A percentile compares a stretch with the other conserved stretches of the same genome.
Conservation (phyloP, 1,140 invertebrate genomes). For the Micrasema minimum region DNA sequence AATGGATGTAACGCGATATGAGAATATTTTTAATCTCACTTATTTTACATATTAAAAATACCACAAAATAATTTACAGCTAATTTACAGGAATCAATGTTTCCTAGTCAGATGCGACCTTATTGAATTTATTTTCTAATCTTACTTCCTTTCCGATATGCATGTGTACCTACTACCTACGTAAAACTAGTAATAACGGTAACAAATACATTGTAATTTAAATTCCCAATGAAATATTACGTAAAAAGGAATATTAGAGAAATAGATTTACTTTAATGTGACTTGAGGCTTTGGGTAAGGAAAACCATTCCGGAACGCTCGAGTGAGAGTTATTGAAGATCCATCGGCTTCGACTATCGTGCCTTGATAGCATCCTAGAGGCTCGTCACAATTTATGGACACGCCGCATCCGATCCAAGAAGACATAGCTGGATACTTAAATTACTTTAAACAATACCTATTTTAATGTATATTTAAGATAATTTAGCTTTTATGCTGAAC, state of each 20-base stretch:
- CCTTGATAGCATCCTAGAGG: constrained; percentile 80
- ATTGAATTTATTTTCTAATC: too few species aligned
- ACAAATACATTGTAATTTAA: not conserved
- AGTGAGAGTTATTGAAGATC: constrained; percentile 76
- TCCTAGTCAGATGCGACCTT: too few species aligned
- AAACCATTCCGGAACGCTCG: constrained; percentile 86
- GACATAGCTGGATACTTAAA: constrained; percentile 24
- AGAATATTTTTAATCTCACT: too few species aligned
- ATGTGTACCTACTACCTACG: too few species aligned
- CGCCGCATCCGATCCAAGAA: constrained; percentile 76
- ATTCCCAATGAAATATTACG: not conserved
- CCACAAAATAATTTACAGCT: too few species aligned
- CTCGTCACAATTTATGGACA: constrained; percentile 81
- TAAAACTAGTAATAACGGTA: too few species aligned
- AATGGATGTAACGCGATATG: too few species aligned
- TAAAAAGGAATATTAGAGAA: not conserved
- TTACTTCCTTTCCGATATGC: too few species aligned
- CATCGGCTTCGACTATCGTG: constrained; percentile 78
- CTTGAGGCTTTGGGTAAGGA: constrained; percentile 67
- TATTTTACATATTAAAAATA: too few species aligned
- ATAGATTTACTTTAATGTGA: constrained; percentile 62
- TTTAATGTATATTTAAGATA: not conserved
- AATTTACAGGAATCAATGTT: too few species aligned
- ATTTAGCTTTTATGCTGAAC: not conserved
- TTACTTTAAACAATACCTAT: not conserved